Percentiles rank a stretch among this genome's conserved stretches.
Evolutionary conservation across 1,140 invertebrate genomes (phyloP).

Genomic region (Euglossa dilemma): DNA sequence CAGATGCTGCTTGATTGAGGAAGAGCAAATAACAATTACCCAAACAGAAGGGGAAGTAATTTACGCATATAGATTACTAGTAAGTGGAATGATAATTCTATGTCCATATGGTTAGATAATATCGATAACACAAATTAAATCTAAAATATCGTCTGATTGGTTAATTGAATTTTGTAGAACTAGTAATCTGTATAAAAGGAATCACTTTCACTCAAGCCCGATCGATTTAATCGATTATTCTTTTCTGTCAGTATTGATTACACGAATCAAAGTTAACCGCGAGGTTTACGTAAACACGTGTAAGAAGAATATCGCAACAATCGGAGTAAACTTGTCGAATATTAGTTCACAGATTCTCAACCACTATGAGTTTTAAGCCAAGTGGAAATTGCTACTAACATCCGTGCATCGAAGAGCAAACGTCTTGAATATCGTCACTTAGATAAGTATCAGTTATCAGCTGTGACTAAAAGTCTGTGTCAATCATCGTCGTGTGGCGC

Average conservation of each 20-base stretch:
- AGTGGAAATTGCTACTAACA: not conserved
- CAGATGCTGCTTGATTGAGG: not conserved
- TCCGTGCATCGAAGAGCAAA: not conserved
- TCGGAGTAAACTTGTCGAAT: too few relatives aligned
- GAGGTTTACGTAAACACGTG: not conserved
- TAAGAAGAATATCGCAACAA: too few relatives aligned
- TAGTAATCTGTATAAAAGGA: too few relatives aligned
- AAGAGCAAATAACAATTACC: slow-evolving; percentile 34
- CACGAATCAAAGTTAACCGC: not conserved
- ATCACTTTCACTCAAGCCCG: not conserved
- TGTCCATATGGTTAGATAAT: slow-evolving; percentile 41
- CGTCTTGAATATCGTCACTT: not conserved
- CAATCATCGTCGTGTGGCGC: slow-evolving; percentile 10
- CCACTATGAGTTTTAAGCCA: too few relatives aligned
- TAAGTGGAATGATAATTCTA: slow-evolving; percentile 22
- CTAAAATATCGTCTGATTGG: not conserved
- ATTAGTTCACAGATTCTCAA: not conserved
- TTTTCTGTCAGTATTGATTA: not conserved
- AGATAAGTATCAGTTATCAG: slow-evolving; percentile 25
- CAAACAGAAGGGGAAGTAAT: not conserved
- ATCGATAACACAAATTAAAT: slow-evolving; percentile 24
- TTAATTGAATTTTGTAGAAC: not conserved
- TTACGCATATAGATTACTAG: not conserved
- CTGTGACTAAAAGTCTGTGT: slow-evolving; percentile 34
- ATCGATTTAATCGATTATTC: not conserved